These are phyloP conservation scores for Ictidomys tridecemlineatus DNA, from an alignment of 2,113 vertebrate species.

Conservation along the genomic window DNA sequence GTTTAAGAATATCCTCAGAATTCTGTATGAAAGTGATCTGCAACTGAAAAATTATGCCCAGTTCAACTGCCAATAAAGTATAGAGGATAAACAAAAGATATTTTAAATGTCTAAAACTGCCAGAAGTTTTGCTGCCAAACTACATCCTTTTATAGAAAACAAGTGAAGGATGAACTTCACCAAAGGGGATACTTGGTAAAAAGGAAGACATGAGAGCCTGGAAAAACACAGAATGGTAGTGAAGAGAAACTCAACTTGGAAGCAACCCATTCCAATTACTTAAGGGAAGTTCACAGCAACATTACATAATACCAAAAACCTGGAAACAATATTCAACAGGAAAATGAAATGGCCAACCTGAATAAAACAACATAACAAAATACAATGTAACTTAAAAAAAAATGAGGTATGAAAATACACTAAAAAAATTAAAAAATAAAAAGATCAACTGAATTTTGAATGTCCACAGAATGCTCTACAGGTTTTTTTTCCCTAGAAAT, in stretches of 20 bases:
- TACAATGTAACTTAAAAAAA: conserved; percentile 23
- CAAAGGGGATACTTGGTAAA: background rate
- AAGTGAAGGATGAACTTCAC: background rate
- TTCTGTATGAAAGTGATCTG: background rate
- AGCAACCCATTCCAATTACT: background rate
- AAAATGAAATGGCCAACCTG: background rate
- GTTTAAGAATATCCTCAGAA: background rate
- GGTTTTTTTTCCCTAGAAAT: background rate
- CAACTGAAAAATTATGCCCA: conserved; percentile 12
- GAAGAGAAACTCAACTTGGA: background rate
- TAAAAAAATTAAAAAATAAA: background rate
- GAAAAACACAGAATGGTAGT: background rate
- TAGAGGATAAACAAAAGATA: background rate
- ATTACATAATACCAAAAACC: background rate
- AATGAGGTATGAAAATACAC: background rate
- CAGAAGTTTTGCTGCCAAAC: background rate
- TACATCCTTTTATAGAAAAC: background rate
- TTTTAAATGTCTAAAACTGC: background rate
- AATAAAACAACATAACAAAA: background rate
- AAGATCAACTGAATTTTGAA: background rate
- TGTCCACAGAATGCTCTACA: background rate
- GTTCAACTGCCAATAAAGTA: background rate
- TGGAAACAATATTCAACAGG: background rate
- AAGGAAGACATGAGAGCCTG: background rate
- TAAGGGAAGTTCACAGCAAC: conserved; percentile 23